Evolutionary conservation across 2,113 vertebrate genomes (phyloP).

Genomic region (Colossoma macropomum): DNA sequence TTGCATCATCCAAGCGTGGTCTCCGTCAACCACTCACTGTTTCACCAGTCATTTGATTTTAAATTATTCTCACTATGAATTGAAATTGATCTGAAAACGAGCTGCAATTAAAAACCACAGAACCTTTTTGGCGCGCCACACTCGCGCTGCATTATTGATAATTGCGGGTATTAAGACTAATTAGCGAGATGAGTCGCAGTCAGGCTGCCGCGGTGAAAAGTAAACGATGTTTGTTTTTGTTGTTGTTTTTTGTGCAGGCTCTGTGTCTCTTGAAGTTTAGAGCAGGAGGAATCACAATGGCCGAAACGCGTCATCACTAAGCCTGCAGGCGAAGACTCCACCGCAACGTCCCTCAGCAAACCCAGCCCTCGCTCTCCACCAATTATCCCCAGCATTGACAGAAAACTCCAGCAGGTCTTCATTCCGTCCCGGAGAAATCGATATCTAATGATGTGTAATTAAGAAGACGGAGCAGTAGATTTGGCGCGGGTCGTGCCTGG

Average conservation of each 20-base stretch:
- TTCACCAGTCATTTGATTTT: slow-evolving; percentile 44
- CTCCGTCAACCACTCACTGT: neutral
- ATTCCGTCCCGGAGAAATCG: slow-evolving; percentile 29
- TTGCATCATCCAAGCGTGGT: slow-evolving; percentile 59
- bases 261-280: neutral
- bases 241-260: neutral
- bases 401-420: neutral
- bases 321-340: neutral
- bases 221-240: slow-evolving; percentile 38
- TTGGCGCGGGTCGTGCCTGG: neutral
- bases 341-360: slow-evolving; percentile 2
- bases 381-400: neutral
- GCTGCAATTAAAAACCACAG: slow-evolving; percentile 46
- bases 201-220: neutral
- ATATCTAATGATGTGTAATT: slow-evolving; percentile 24
- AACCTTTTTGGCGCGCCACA: slow-evolving; percentile 24
- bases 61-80: slow-evolving; percentile 48
- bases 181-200: slow-evolving; percentile 33
- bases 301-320: neutral
- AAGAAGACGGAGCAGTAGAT: slow-evolving; percentile 26
- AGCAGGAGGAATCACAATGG: slow-evolving; percentile 22
- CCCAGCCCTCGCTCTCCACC: neutral
- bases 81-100: slow-evolving; percentile 41
- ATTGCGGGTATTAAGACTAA: slow-evolving; percentile 40
- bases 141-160: slow-evolving; percentile 52